A percentile compares a stretch with the other conserved stretches of the same genome.
Evolutionary conservation across 2,888 invertebrate genomes (phyloP).

Genomic region (Sesia apiformis): DNA sequence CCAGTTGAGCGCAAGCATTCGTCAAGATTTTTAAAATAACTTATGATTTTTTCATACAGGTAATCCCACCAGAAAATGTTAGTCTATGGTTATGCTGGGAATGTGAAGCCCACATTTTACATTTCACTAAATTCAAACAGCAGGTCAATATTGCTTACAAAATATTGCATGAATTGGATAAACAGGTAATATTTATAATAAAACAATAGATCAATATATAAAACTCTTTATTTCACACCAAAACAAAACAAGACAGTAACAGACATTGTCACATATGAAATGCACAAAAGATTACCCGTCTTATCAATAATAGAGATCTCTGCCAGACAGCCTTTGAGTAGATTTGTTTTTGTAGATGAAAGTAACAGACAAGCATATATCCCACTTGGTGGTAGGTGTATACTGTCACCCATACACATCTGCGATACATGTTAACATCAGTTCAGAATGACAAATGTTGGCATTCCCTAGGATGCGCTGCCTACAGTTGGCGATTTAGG

Average conservation of each 20-base stretch:
- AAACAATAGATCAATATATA: not conserved
- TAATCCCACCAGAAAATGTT: not conserved
- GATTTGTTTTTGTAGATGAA: not conserved
- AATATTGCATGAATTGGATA: constrained; percentile 20
- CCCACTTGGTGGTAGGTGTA: too few relatives aligned
- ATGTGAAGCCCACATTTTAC: constrained; percentile 31
- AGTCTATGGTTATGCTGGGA: constrained; percentile 43
- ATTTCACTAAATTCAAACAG: constrained; percentile 33
- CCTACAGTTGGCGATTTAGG: too few relatives aligned
- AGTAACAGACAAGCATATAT: not conserved
- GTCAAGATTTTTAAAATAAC: not conserved
- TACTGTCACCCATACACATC: too few relatives aligned
- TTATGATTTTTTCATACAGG: not conserved
- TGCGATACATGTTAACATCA: too few relatives aligned
- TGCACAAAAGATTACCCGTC: not conserved
- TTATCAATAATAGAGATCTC: not conserved
- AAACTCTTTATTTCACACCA: too few relatives aligned
- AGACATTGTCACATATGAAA: too few relatives aligned
- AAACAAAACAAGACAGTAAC: too few relatives aligned
- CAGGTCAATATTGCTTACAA: constrained; percentile 31
- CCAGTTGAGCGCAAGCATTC: not conserved
- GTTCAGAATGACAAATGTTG: too few relatives aligned
- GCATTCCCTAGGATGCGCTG: too few relatives aligned
- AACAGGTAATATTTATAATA: constrained; percentile 18
- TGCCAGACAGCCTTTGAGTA: not conserved